These are phyloP conservation scores for Magallana nippona DNA, from an alignment of 2,888 invertebrate species.

Conservation along the genomic window DNA sequence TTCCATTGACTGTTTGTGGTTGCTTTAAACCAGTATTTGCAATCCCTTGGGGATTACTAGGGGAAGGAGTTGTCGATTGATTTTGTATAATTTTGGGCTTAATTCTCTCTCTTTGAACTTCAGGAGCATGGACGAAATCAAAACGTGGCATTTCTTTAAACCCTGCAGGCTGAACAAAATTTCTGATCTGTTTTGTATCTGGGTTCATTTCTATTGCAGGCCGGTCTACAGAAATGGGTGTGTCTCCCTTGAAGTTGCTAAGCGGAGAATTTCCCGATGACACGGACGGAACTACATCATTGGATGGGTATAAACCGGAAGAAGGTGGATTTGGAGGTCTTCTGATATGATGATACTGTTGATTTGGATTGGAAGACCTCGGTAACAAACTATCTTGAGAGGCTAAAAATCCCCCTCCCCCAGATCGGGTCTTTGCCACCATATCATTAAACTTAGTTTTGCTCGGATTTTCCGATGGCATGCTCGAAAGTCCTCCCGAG, in stretches of 20 bases:
- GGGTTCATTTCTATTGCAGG: not conserved
- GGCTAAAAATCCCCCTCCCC: not conserved
- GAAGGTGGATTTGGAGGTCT: not conserved
- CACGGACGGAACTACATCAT: not conserved
- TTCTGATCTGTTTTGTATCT: not conserved
- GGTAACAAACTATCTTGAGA: constrained; percentile 18
- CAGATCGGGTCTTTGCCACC: constrained; percentile 2
- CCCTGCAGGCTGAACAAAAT: not conserved
- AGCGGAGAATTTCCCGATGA: not conserved
- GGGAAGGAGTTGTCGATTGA: not conserved
- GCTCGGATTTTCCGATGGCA: constrained; percentile 11
- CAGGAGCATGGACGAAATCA: constrained; percentile 18
- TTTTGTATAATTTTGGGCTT: not conserved
- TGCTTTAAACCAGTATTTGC: not conserved
- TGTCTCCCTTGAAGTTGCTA: constrained; percentile 2
- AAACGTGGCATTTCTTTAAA: constrained; percentile 4
- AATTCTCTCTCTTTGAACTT: constrained; percentile 1
- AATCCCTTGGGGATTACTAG: not conserved
- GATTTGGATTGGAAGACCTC: not conserved
- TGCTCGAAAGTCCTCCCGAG: not conserved
- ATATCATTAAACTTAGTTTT: not conserved
- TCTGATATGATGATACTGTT: not conserved
- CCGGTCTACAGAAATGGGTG: not conserved
- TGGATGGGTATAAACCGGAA: not conserved
- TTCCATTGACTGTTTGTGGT: not conserved